Conservation (phyloP, 2,888 invertebrate genomes). For the Abscondita cerata region DNA sequence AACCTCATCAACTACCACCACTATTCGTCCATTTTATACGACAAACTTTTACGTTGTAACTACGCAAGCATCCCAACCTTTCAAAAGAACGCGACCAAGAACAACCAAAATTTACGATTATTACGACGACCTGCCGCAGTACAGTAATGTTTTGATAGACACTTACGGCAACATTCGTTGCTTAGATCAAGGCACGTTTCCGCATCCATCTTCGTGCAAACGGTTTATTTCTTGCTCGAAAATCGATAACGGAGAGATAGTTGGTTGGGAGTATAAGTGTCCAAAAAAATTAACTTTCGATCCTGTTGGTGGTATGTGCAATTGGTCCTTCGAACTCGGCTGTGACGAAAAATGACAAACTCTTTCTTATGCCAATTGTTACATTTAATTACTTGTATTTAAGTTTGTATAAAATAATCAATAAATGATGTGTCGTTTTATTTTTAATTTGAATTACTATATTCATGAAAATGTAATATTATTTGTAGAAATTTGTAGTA, state of each 20-base stretch:
- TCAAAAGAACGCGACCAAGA: constrained; percentile 17
- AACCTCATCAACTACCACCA: constrained; percentile 4
- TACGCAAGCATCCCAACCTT: constrained; percentile 24
- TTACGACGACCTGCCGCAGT: constrained; percentile 68
- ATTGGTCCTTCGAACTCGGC: constrained; percentile 84
- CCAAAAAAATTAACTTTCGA: constrained; percentile 87
- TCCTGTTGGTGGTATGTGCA: constrained; percentile 89
- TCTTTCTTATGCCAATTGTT: neutral
- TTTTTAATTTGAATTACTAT: too few species aligned
- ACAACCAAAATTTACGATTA: constrained; percentile 64
- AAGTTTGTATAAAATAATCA: too few species aligned
- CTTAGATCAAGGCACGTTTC: constrained; percentile 88
- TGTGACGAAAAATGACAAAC: constrained; percentile 65
- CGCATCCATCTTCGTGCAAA: constrained; percentile 88
- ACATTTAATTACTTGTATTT: neutral
- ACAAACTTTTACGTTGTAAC: constrained; percentile 15
- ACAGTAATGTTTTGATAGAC: constrained; percentile 69
- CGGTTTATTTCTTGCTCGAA: constrained; percentile 91
- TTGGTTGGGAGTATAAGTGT: constrained; percentile 90
- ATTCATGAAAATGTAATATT: too few species aligned
- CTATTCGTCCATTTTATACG: constrained; percentile 5
- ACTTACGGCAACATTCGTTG: constrained; percentile 81
- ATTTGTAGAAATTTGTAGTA: too few species aligned
- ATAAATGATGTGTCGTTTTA: too few species aligned
- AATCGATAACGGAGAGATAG: constrained; percentile 77